Evolutionary conservation across 2,888 invertebrate genomes (phyloP), one percentile per base, ranked within the genome.

Genomic region (Pteria penguin): DNA sequence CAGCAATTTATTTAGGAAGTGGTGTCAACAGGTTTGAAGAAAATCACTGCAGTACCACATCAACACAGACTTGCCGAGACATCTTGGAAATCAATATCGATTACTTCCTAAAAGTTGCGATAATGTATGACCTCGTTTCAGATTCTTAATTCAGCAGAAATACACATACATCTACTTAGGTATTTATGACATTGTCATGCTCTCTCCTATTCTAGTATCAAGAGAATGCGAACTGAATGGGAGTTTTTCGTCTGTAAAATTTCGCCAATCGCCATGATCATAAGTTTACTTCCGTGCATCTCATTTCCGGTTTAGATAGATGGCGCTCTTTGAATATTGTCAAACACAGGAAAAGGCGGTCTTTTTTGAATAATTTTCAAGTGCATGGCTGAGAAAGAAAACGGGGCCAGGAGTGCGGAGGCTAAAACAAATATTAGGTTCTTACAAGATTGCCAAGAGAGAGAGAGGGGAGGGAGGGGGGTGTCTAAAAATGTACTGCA

Each of bases 251-350:
- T 26, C 22, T 26, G 24, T 26, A 26, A 22, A 22, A 26, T 60
- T 45, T 31, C 52, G 61, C 54, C 60, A 33, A 58, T 61, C 71
- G 63, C 76, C 76, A 76, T 76, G 60, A 54, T 66, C 36, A 67
- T 61, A 57, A 65, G 52, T 75, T 76, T 73, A 79, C 79, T 79
- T 79, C 79, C 79, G 79, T 76, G 79, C 79, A 79, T 79, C 74
- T 79, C 68, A 71, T 76, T 76, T 76, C 68, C 75, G 36, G 62
- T 76, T 66, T 69, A 52, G 58, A 57, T 61, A 77, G 73, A 55
- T 65, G 77, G 73, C 76, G 72, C 76, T 72, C 14, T 62, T 5
- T 14, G n/a, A n/a, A n/a, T n/a, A n/a, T n/a, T n/a, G n/a, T n/a
- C n/a, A n/a, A n/a, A n/a, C n/a, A n/a, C n/a, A n/a, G n/a, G n/a